A percentile compares a stretch with the other conserved stretches of the same genome.
Evolutionary conservation across 2,113 vertebrate species (phyloP).

Genomic region (Lycocorax pyrrhopterus): DNA sequence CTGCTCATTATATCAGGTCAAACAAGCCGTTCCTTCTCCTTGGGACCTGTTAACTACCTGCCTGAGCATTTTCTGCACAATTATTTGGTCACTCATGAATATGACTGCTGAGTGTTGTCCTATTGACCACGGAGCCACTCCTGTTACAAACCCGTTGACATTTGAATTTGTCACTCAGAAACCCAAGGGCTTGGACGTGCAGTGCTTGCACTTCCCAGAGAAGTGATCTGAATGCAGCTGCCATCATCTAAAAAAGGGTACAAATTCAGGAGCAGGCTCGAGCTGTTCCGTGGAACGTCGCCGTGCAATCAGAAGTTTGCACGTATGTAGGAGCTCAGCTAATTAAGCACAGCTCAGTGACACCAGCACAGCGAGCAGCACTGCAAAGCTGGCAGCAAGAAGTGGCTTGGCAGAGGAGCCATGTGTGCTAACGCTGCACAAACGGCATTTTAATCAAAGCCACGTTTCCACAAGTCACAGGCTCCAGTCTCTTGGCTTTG

Average conservation of each 20-base stretch:
- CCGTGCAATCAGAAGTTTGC: not conserved
- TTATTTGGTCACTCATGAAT: not conserved
- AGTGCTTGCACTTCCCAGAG: not conserved
- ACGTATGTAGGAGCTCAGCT: not conserved
- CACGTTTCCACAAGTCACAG: conserved; percentile 10
- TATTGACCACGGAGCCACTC: not conserved
- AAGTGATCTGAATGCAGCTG: not conserved
- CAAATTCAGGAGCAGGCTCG: not conserved
- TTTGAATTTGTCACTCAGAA: not conserved
- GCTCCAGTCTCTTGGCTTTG: not conserved
- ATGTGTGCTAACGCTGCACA: not conserved
- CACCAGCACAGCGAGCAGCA: not conserved
- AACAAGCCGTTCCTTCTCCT: not conserved
- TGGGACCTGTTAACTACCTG: not conserved
- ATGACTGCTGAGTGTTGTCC: not conserved
- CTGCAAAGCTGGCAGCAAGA: not conserved
- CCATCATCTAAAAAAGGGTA: too few relatives aligned
- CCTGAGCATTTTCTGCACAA: not conserved
- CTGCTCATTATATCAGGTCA: not conserved
- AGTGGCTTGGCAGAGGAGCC: not conserved
- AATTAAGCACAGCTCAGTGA: not conserved
- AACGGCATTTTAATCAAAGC: conserved; percentile 15
- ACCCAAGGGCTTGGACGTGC: rapidly evolving
- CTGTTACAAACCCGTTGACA: not conserved
- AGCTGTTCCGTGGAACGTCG: rapidly evolving